A percentile compares a stretch with the other conserved stretches of the same genome.
phyloP scores from a whole-genome alignment of 2,888 invertebrate species.

The Cremastinae sp. region DNA sequence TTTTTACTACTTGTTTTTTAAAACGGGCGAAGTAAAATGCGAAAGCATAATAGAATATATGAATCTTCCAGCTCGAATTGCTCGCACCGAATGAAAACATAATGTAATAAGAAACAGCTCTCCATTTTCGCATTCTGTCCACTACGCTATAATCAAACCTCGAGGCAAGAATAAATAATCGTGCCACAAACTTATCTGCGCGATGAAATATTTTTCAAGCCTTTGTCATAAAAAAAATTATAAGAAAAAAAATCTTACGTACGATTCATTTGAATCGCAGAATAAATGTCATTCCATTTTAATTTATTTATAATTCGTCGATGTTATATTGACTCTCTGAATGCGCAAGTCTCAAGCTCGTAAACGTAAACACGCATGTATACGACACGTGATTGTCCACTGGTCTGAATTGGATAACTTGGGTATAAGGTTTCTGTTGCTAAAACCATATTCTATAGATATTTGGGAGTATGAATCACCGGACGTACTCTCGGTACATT shows the following conservation, averaged over 20 bases:
- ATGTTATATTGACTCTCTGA: no score
- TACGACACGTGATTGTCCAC: background rate
- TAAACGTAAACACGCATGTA: background rate
- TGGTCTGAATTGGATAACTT: slow-evolving; percentile 10
- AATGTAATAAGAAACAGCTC: slow-evolving; percentile 25
- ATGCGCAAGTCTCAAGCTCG: background rate
- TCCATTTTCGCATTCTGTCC: background rate
- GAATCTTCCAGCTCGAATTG: slow-evolving; percentile 36
- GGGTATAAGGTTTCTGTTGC: slow-evolving; percentile 4
- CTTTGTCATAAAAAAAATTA: background rate
- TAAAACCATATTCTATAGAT: slow-evolving; percentile 24
- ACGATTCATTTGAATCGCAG: no score
- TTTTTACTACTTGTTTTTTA: slow-evolving; percentile 7
- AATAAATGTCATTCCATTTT: no score
- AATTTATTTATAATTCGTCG: no score
- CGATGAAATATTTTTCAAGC: background rate
- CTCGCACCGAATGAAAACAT: slow-evolving; percentile 37
- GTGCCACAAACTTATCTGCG: no score
- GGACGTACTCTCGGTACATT: slow-evolving; percentile 32
- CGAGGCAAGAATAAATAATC: background rate
- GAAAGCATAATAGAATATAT: slow-evolving; percentile 45
- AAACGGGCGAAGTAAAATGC: slow-evolving; percentile 33
- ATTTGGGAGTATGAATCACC: slow-evolving; percentile 19
- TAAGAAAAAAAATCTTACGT: no score
- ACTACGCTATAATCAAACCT: background rate